Evolutionary conservation across 1,140 invertebrate species (phyloP), one percentile per base, ranked within the genome.

Genomic region (Scaptomyza montana): DNA sequence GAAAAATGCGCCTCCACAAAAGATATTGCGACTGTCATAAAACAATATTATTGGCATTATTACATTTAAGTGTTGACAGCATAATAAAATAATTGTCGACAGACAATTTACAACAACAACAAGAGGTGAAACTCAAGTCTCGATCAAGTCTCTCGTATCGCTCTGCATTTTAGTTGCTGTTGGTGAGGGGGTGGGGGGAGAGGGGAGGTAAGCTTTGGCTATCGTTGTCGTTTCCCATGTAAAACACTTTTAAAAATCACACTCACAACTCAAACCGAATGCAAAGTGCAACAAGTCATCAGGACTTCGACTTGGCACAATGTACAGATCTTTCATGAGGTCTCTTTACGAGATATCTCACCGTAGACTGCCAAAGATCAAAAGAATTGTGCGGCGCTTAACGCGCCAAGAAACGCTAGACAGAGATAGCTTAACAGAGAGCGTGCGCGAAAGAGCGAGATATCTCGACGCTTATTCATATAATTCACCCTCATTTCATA

Each of bases 401-500:
- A 79, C 74, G 70, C 74, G 74, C 70, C 59, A 45, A 67, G 65
- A 30, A 65, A 74, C 46, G 41, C 36, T 62, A 47, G 50, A 45
- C 39, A 45, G 25, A 7, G 51, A 33, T 30, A 77, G 67, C 30
- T 33, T 69, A 62, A 21, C 46, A 53, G 61, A 70, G 53, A 46
- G 53, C 36, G 51, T 64, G 43, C 16, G 33, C 12, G 19, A 56
- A 28, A 19, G 56, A n/a, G 65, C 57, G 56, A 9, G 19, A 8
- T 53, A 28, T 10, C 55, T 67, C 64, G 80, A 82, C 74, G 81
- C 84, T 89, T 86, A 91, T 90, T 86, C 81, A 89, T 92, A 92
- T 92, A 92, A 92, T 92, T 92, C 91, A 92, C 89, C 89, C 91
- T 92, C 91, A 92, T 92, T 92, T 92, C 90, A 86, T 92, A 92